Conservation (phyloP, 2,888 invertebrate genomes). For the Philopedon plagiatum region DNA sequence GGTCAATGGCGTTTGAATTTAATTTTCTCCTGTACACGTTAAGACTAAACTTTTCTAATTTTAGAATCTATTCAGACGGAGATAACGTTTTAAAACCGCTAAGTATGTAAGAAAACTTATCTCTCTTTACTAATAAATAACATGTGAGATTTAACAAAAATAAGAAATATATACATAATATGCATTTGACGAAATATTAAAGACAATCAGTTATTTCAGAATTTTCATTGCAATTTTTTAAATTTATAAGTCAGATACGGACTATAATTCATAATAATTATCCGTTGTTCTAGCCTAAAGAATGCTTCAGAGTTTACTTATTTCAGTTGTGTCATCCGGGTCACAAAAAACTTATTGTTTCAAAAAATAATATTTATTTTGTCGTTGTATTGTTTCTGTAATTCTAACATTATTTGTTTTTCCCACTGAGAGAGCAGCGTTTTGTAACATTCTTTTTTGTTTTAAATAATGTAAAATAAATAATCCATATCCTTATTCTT, state of each 20-base stretch:
- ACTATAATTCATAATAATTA: not conserved
- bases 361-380: not conserved
- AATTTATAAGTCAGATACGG: not conserved
- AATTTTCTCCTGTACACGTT: too few relatives aligned
- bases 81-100: too few relatives aligned
- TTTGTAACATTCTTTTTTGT: not conserved
- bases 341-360: not conserved
- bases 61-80: too few relatives aligned
- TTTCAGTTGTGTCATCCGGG: not conserved
- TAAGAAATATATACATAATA: too few relatives aligned
- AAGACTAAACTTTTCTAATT: too few relatives aligned
- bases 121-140: too few relatives aligned
- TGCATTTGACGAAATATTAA: too few relatives aligned
- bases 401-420: not conserved
- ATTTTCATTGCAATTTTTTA: not conserved
- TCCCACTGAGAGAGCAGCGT: not conserved
- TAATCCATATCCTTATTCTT: not conserved
- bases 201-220: not conserved
- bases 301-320: not conserved
- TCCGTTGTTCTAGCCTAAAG: not conserved
- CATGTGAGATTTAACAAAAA: too few relatives aligned
- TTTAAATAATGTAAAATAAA: not conserved
- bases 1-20: too few relatives aligned
- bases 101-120: too few relatives aligned
- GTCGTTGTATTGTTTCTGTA: not conserved